Evolutionary conservation across 2,113 vertebrate genomes (phyloP), one percentile per base, ranked within the genome.

Genomic region (Passer domesticus): DNA sequence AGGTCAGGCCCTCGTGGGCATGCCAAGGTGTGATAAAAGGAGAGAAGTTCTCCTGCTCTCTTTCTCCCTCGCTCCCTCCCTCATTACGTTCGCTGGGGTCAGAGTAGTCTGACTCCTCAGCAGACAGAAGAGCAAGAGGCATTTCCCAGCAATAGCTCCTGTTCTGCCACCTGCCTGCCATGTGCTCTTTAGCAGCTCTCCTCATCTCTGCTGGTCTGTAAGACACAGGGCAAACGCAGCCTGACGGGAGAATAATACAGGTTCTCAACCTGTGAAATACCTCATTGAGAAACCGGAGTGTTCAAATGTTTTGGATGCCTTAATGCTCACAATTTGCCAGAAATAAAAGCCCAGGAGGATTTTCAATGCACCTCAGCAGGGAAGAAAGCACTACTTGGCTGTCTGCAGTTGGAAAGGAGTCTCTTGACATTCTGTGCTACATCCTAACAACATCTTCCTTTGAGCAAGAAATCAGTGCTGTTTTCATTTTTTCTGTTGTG

Each of bases 21-120:
- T 91, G 93, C 95, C 89, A 87, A 97, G 95, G 95, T 97, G 94
- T 72, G 96, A 97, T 97, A 92, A 96, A 96, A 94, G 95, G 72
- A 94, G 95, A 92, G 88, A 87, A 92, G 95, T 96, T 94, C 94
- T 88, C 33, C 46, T 69, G 92, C 88, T 83, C 86, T 86, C 74
- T 39, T 53, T 75, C 89, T 94, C 80, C 88, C 92, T 90, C 7
- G 41, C 93, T 96, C 94, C 84, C 92, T 93, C 73, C 83, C 92
- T 93, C 83, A 56, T 93, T 93, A 96, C 94, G 50, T 49, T 84
- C 60, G 24, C 70, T 35, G 3, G 2, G 94, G 95, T 96, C 96
- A 96, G 90, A 7, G 1, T 49, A 60, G 73, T 69, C 86, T 95
- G 94, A 92, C 93, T 95, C 77, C 68, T 60, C 77, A 92, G 92